Percentiles rank a stretch among this genome's conserved stretches.
These are phyloP conservation scores for Pelvicachromis taeniatus DNA, from an alignment of 2,113 vertebrate genomes.

Conservation along the genomic window DNA sequence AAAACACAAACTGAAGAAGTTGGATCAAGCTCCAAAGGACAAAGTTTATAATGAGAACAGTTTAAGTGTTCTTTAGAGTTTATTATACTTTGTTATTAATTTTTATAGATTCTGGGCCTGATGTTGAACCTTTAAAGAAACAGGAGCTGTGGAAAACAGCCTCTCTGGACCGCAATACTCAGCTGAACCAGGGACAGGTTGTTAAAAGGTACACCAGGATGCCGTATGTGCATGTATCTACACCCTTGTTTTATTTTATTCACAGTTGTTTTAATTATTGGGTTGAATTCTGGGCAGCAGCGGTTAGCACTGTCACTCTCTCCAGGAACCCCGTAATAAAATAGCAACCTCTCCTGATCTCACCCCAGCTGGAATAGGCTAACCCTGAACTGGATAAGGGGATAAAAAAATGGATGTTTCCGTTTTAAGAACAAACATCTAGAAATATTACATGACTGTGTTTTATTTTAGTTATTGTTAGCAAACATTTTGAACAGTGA, in stretches of 20 bases:
- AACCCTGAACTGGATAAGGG: neutral
- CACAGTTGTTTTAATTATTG: neutral
- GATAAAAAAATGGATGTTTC: neutral
- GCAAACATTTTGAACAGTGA: neutral
- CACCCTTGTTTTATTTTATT: neutral
- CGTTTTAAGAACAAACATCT: neutral
- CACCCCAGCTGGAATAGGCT: neutral
- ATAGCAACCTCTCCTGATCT: neutral
- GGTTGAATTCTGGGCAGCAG: neutral
- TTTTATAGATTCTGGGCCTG: constrained; percentile 70
- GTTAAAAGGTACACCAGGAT: constrained; percentile 69
- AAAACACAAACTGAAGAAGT: neutral
- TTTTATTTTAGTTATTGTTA: neutral
- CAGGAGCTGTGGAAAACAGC: constrained; percentile 72
- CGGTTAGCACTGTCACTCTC: neutral
- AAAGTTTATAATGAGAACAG: neutral
- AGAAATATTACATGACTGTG: neutral
- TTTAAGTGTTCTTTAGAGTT: neutral
- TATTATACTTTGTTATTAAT: neutral
- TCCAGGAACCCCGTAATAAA: neutral
- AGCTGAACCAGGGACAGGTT: constrained; percentile 56
- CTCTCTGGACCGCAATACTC: constrained; percentile 71
- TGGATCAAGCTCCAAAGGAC: neutral
- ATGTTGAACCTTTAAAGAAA: constrained; percentile 67
- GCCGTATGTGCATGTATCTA: neutral